Conservation (phyloP, 2,888 invertebrate genomes). For the Drymonia ruficornis region DNA sequence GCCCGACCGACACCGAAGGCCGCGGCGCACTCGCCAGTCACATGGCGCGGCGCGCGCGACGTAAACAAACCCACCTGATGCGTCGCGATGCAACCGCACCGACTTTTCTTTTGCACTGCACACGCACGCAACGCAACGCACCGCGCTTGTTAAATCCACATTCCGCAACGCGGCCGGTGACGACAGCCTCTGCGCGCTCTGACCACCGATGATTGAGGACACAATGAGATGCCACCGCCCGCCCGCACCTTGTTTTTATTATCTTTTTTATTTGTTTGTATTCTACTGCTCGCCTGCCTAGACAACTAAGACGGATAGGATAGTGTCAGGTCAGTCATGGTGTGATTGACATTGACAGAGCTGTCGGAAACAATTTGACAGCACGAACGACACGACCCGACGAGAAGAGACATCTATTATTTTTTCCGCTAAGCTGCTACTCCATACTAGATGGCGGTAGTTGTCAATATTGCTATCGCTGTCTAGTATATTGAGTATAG, state of each 20-base stretch:
- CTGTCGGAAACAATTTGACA: too few species aligned
- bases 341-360: conserved; percentile 27
- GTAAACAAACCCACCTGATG: conserved; percentile 65
- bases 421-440: too few species aligned
- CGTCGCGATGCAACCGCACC: conserved; percentile 23
- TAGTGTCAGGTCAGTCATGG: not conserved
- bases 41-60: conserved; percentile 49
- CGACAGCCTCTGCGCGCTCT: not conserved
- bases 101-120: not conserved
- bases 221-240: conserved; percentile 18
- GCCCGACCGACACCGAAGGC: conserved; percentile 29
- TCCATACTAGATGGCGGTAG: too few species aligned
- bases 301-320: too few species aligned
- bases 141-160: conserved; percentile 24
- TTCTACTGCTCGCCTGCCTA: not conserved
- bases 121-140: not conserved
- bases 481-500: too few species aligned
- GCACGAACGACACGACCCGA: too few species aligned
- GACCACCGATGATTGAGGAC: not conserved
- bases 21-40: conserved; percentile 51
- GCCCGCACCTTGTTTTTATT: conserved; percentile 51
- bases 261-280: conserved; percentile 18
- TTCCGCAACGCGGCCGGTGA: conserved; percentile 11
- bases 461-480: too few species aligned
- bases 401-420: too few species aligned